Evolutionary conservation across 2,797 vertebrate species (phyloP), one percentile per base, ranked within the genome.

Genomic region (Margarornis squamiger): DNA sequence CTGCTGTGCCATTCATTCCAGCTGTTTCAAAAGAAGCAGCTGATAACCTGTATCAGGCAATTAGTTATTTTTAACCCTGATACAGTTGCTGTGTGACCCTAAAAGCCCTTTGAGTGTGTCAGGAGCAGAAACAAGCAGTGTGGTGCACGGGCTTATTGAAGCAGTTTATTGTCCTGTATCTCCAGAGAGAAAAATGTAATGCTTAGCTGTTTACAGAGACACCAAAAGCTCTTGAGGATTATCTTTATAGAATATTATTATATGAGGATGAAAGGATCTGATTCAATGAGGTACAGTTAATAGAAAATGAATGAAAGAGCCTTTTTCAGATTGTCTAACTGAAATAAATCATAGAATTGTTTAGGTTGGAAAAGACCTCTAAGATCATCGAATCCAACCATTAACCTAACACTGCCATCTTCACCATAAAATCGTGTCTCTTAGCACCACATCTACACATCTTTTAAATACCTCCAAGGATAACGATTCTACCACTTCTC

Each of bases 41-140:
- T 92, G 71, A 89, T 89, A 84, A 90, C 80, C 80, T 76, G 36
- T 81, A 49, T 86, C 34, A 39, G 45, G 73, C 72, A 72, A 59
- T 88, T 86, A 72, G 73, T 65, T 95, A 66, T 95, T 92, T 97
- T 92, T 81, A 95, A 92, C n/a, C 26, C 48, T 70, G 73, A 45
- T 94, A 61, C 32, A 59, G 70, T 91, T 61, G 13, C 72, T 3
- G 9, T 74, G 61, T 92, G 84, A 77, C 75, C 87, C 75, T 71
- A 67, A 82, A 93, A 1, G 61, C 51, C 90, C 73, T 88, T 41
- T 49, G 51, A 36, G 48, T 84, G 23, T 94, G 74, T 81, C 70
- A 39, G 68, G 46, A 43, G 26, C 66, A 72, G 73, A 61, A 86
- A 62, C 39, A 78, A 93, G 46, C 51, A 29, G 18, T 62, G 78